Percentiles rank a stretch among this genome's conserved stretches.
These are phyloP conservation scores for Chelon auratus DNA, from an alignment of 2,797 vertebrate species.

Conservation along the genomic window DNA sequence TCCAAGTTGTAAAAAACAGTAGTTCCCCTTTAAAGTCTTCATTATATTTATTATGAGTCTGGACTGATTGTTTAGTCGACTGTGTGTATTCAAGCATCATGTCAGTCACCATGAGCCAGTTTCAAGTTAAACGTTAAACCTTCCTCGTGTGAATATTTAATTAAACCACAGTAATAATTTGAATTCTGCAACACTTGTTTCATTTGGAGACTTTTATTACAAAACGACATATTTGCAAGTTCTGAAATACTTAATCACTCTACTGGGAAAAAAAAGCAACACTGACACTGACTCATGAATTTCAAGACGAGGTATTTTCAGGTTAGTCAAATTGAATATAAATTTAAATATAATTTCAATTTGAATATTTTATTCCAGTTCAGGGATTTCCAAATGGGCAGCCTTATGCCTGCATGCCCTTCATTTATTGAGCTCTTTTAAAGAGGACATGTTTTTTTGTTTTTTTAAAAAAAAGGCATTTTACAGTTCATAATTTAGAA, in stretches of 20 bases:
- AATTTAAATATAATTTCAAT: constrained; percentile 21
- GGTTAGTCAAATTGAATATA: constrained; percentile 17
- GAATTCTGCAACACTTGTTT: neutral
- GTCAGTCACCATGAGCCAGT: no score
- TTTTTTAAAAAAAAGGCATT: neutral
- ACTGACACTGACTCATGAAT: neutral
- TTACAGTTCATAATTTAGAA: constrained; percentile 18
- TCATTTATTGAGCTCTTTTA: constrained; percentile 36
- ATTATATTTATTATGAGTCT: no score
- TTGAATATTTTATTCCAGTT: constrained; percentile 42
- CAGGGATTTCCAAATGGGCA: constrained; percentile 15
- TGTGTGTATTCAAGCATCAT: no score
- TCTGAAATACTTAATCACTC: neutral
- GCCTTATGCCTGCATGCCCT: constrained; percentile 14
- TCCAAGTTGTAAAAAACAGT: no score
- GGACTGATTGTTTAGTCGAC: no score
- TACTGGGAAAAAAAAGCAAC: neutral
- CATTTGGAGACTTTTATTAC: neutral
- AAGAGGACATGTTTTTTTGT: constrained; percentile 2
- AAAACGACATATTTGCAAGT: neutral
- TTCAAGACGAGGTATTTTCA: neutral
- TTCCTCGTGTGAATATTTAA: no score
- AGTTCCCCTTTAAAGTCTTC: no score
- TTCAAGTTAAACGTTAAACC: no score
- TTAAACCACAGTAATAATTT: no score